Percentiles rank a stretch among this genome's conserved stretches.
Conservation (phyloP, 1,140 invertebrate species). For the Drosophila fuyamai region DNA sequence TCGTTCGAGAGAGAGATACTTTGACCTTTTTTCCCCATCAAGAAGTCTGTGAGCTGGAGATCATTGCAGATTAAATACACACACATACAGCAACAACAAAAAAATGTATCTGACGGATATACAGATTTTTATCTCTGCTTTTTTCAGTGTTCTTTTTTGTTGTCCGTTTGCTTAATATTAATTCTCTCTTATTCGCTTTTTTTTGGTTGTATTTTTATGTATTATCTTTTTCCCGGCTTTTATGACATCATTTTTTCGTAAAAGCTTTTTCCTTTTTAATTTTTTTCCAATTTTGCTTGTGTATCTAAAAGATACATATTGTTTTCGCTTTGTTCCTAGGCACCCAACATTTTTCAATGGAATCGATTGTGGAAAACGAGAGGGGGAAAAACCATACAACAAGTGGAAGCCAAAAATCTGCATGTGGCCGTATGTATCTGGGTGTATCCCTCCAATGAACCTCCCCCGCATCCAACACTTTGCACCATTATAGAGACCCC, state of each 20-base stretch:
- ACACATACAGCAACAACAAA: neutral
- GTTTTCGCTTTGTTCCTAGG: constrained; percentile 49
- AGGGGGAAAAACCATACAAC: constrained; percentile 38
- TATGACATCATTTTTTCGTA: constrained; percentile 37
- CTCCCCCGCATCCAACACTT: constrained; percentile 18
- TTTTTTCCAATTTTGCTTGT: constrained; percentile 33
- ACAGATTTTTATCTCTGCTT: constrained; percentile 46
- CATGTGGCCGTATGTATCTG: constrained; percentile 20
- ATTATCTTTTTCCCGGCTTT: constrained; percentile 27
- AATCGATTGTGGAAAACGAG: constrained; percentile 37
- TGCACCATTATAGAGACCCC: constrained; percentile 19
- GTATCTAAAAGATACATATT: constrained; percentile 51
- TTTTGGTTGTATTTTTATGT: constrained; percentile 21
- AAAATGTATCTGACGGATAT: constrained; percentile 33
- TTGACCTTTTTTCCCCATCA: constrained; percentile 72
- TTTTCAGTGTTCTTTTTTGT: constrained; percentile 29
- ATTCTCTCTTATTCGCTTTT: constrained; percentile 37
- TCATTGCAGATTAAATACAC: constrained; percentile 66
- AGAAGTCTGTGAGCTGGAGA: constrained; percentile 71
- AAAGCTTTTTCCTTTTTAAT: constrained; percentile 22
- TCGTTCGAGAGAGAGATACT: constrained; percentile 39
- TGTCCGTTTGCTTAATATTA: constrained; percentile 25
- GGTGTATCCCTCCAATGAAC: constrained; percentile 9
- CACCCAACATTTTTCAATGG: constrained; percentile 51
- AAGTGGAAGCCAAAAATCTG: constrained; percentile 64